phyloP scores from a whole-genome alignment of 2,113 vertebrate species.

The Vidua macroura region DNA sequence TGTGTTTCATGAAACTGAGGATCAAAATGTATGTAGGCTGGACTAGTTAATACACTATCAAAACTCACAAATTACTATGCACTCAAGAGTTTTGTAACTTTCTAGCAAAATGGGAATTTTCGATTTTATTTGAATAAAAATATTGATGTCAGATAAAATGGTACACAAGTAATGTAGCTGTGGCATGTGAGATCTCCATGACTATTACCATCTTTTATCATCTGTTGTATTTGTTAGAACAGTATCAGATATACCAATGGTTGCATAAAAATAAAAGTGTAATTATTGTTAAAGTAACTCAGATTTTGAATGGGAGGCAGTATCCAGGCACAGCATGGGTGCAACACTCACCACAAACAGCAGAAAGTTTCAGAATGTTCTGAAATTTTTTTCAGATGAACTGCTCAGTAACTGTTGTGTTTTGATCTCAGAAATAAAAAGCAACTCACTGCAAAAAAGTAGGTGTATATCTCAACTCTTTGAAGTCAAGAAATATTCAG shows the following conservation, averaged over 20 bases:
- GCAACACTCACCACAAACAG: background rate
- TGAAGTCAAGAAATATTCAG: conserved; percentile 22
- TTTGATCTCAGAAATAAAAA: conserved; percentile 49
- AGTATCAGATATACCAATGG: background rate
- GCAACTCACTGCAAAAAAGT: conserved; percentile 33
- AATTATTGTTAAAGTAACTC: background rate
- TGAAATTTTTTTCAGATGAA: background rate
- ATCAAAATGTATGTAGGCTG: background rate
- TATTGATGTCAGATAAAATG: background rate
- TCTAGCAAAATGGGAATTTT: background rate
- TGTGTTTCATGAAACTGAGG: background rate
- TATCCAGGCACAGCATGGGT: background rate
- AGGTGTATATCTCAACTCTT: conserved; percentile 35
- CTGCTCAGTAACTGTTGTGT: background rate
- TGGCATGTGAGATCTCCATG: background rate
- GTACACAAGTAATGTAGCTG: background rate
- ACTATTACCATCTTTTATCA: background rate
- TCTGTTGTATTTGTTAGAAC: background rate
- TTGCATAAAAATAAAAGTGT: background rate
- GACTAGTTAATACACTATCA: background rate
- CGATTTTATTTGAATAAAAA: background rate
- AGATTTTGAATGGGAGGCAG: background rate
- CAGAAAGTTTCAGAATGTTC: background rate
- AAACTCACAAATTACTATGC: background rate
- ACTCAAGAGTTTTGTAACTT: background rate